Base-by-base conservation (phyloP, 2,113 vertebrate species). In the Trematocara marginatum region DNA sequence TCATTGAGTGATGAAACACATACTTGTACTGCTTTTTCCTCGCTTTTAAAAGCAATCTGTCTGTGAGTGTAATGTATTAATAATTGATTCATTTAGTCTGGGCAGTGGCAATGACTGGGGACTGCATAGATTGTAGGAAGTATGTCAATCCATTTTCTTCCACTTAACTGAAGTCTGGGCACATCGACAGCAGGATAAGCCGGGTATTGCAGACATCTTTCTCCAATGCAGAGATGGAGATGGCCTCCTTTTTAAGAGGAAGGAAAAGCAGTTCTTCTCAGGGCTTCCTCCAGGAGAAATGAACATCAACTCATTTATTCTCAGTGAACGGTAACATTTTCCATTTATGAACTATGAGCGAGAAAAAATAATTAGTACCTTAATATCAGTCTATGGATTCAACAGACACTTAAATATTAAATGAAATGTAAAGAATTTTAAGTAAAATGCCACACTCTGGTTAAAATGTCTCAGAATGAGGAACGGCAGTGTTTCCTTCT, bases 291-390 rank as follows among this genome's bases (percentile, higher is more conserved):
- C 9, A 31, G 69, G 23, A 76, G 45, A 76, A 76, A 49, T 49
- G 2, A 29, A 74, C 15, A 3, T 74, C 15, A 76, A 49, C 45
- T 49, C 9, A 74, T 47, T 74, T 47, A 74, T 18, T 74, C 42
- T 74, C 23, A 29, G 61, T 69, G 9, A 74, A 74, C 13, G 10
- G 23, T 47, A 74, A 0, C 42, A 47, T 74, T 18, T 74, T 71
- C 12, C 35, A 10, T 16, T 71, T 45, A 16, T 71, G 40, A 29
- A 71, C 40, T 74, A 74, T 1, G 40, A 71, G 0, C 0, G 4
- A 29, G 12, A 15, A 45, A 74, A 74, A 31, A 74, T 1, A 71
- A 47, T 5, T 18, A 74, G 15, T 76, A 18, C 26, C 15, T 29
- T 31, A 47, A 49, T 11, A 29, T 4, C 42, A 49, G 23, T 76